Evolutionary conservation across 2,888 invertebrate species (phyloP).

Genomic region (Oxytorus armatus): DNA sequence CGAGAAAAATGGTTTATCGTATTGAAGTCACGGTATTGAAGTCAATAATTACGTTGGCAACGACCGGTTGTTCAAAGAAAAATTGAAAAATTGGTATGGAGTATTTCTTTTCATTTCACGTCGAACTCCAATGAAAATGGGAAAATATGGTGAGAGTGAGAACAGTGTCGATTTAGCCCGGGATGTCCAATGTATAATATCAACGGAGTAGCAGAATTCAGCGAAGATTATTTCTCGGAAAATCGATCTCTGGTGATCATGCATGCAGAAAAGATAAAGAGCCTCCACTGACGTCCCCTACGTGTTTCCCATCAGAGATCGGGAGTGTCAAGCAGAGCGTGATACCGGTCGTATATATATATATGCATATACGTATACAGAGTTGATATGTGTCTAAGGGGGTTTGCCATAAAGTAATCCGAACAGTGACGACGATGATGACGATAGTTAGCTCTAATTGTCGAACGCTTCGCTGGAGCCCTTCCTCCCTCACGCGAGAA

Average conservation of each 20-base stretch:
- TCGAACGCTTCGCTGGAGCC: slow-evolving; percentile 73
- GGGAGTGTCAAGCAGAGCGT: slow-evolving; percentile 67
- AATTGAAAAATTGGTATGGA: too few relatives aligned
- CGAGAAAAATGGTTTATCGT: too few relatives aligned
- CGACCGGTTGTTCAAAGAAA: too few relatives aligned
- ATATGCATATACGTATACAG: slow-evolving; percentile 24
- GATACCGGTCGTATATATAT: slow-evolving; percentile 63
- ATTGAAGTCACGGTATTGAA: too few relatives aligned
- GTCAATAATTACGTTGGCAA: too few relatives aligned
- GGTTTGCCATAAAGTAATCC: slow-evolving; percentile 41
- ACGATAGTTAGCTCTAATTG: slow-evolving; percentile 69
- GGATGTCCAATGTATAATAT: too few relatives aligned
- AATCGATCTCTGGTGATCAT: slow-evolving; percentile 42
- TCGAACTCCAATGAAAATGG: too few relatives aligned
- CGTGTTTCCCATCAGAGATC: slow-evolving; percentile 30
- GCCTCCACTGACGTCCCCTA: neutral
- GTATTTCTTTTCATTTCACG: too few relatives aligned
- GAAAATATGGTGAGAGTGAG: too few relatives aligned
- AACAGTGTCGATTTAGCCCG: neutral
- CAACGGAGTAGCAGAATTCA: neutral
- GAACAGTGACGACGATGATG: slow-evolving; percentile 47
- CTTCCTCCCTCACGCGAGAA: too few relatives aligned
- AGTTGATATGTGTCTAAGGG: neutral
- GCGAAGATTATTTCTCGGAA: slow-evolving; percentile 32
- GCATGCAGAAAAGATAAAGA: slow-evolving; percentile 35